These are phyloP conservation scores for Psittacus erithacus DNA, from an alignment of 2,113 vertebrate genomes.

Conservation along the genomic window DNA sequence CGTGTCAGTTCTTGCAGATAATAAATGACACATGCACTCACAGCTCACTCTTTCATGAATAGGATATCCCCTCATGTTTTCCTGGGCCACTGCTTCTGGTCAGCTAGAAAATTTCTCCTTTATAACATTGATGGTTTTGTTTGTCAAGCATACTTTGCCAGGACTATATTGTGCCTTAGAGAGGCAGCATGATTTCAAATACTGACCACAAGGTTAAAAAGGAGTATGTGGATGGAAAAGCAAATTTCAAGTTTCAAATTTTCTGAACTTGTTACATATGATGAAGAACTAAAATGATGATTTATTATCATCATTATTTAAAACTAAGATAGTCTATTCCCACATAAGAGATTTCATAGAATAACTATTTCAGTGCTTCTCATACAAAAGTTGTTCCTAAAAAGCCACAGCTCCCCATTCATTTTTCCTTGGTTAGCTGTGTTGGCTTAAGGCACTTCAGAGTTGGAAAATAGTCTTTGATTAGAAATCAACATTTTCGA, in stretches of 20 bases:
- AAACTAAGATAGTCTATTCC: background rate
- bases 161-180: background rate
- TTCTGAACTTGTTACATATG: background rate
- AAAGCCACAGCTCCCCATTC: background rate
- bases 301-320: background rate
- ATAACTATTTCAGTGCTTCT: background rate
- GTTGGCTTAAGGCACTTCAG: background rate
- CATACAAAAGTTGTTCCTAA: background rate
- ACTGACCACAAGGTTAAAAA: background rate
- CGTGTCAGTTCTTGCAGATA: background rate
- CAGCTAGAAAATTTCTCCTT: slow-evolving; percentile 21
- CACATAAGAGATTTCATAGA: background rate
- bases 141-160: background rate
- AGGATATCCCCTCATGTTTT: background rate
- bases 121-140: background rate
- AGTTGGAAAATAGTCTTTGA: background rate
- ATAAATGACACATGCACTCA: background rate
- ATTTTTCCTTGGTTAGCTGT: background rate
- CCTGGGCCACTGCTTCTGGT: background rate
- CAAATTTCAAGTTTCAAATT: background rate
- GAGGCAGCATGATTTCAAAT: background rate
- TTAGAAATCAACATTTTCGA: background rate
- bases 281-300: background rate
- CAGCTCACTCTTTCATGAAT: background rate
- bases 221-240: background rate